These are phyloP conservation scores for Tetranychus piercei DNA, from an alignment of 2,888 invertebrate species.

Conservation along the genomic window DNA sequence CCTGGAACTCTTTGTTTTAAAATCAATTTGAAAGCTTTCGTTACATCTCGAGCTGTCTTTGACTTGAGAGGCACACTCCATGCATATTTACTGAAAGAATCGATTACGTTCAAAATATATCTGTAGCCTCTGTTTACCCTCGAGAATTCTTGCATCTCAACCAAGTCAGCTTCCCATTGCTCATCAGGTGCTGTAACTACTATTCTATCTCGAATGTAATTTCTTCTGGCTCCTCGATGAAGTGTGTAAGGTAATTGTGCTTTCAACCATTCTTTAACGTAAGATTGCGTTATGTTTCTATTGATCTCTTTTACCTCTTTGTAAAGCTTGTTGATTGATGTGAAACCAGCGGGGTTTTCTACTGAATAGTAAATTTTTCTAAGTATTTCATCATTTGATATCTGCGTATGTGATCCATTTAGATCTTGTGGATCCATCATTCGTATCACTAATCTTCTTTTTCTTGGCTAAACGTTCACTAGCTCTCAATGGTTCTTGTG, in stretches of 20 bases:
- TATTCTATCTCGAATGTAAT: slow-evolving; percentile 20
- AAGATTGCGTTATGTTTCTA: not conserved
- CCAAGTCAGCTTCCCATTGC: slow-evolving; percentile 28
- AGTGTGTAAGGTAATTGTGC: slow-evolving; percentile 20
- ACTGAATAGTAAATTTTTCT: not conserved
- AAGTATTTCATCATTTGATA: not conserved
- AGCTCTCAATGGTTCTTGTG: too few species aligned
- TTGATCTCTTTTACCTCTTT: not conserved
- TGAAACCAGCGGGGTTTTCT: not conserved
- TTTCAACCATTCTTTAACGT: slow-evolving; percentile 19
- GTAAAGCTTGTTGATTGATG: not conserved
- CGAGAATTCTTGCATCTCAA: slow-evolving; percentile 21
- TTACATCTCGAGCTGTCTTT: slow-evolving; percentile 25
- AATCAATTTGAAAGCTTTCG: slow-evolving; percentile 23
- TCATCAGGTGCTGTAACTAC: slow-evolving; percentile 26
- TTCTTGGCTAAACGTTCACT: too few species aligned
- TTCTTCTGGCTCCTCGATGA: slow-evolving; percentile 17
- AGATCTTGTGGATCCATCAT: too few species aligned
- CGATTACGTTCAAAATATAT: slow-evolving; percentile 28
- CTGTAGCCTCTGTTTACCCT: slow-evolving; percentile 25
- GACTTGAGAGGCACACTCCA: slow-evolving; percentile 26
- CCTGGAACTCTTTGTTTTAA: slow-evolving; percentile 21
- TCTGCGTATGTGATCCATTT: too few species aligned
- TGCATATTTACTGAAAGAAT: slow-evolving; percentile 27
- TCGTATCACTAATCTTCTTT: too few species aligned